Percentiles rank a stretch among this genome's conserved stretches.
Evolutionary conservation across 2,797 vertebrate species (phyloP).

Genomic region (Okamejei kenojei): DNA sequence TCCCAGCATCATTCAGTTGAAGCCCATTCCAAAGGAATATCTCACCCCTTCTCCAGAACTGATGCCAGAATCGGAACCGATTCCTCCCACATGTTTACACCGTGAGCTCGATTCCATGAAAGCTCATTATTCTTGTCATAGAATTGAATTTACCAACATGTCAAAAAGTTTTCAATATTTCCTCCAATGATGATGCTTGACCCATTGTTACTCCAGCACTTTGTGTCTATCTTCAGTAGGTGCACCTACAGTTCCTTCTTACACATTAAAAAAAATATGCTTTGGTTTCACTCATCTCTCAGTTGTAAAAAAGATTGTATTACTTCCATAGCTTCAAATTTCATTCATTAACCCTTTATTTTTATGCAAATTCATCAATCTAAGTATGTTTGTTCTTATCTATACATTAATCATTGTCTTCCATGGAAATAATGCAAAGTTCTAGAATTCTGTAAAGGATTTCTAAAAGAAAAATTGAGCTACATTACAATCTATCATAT

Average conservation of each 20-base stretch:
- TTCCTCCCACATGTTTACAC: too few species aligned
- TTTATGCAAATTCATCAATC: background rate
- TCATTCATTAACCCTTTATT: background rate
- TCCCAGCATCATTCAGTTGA: too few species aligned
- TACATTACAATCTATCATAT: background rate
- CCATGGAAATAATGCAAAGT: background rate
- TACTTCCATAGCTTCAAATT: background rate
- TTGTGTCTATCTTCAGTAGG: too few species aligned
- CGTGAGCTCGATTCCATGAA: background rate
- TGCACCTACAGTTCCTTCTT: too few species aligned
- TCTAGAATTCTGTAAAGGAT: background rate
- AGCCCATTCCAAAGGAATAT: too few species aligned
- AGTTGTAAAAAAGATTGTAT: background rate
- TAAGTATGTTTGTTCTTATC: background rate
- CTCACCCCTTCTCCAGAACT: too few species aligned
- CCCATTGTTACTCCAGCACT: too few species aligned
- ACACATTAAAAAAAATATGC: background rate
- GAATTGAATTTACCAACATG: background rate
- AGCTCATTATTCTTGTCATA: background rate
- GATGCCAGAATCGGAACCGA: too few species aligned
- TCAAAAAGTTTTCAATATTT: background rate
- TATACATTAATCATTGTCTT: background rate
- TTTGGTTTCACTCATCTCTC: background rate
- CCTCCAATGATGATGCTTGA: too few species aligned
- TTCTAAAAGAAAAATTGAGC: slow-evolving; percentile 3